Conservation (phyloP, 2,797 vertebrate species). For the Eremophila alpestris region DNA sequence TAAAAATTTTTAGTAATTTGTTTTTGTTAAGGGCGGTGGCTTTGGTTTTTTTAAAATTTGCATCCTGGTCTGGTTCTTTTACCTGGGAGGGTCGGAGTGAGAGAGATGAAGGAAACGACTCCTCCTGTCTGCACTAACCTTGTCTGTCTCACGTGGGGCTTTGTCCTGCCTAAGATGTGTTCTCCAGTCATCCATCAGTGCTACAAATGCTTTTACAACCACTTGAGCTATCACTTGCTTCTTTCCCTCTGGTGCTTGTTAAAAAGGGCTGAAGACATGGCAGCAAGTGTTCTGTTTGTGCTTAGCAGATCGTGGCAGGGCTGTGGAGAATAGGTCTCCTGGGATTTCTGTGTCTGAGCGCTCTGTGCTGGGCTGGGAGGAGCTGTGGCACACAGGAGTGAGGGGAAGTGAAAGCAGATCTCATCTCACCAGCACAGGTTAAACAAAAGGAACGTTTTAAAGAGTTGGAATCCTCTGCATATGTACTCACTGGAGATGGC, state of each 20-base stretch:
- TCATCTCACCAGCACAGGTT: background rate
- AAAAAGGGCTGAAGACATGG: background rate
- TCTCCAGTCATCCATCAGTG: background rate
- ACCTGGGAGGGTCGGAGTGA: background rate
- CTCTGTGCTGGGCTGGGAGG: background rate
- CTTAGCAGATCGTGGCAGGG: background rate
- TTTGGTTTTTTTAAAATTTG: background rate
- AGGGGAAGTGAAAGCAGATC: background rate
- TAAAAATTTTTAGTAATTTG: background rate
- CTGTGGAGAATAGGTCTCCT: background rate
- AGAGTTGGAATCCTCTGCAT: background rate
- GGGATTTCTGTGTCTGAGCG: background rate
- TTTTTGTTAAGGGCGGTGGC: background rate
- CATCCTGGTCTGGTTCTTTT: background rate
- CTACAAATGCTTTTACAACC: background rate
- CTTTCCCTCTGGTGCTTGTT: background rate
- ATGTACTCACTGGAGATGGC: background rate
- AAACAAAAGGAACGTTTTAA: background rate
- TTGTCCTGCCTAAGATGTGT: background rate
- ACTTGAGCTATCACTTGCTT: background rate
- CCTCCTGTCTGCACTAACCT: background rate
- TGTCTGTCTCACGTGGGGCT: background rate
- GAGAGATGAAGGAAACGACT: accelerated
- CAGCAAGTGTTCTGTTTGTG: background rate
- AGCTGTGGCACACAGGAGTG: background rate